Conservation (phyloP, 64 coral and sea anemone genomes). For the Astreopora myriophthalma region DNA sequence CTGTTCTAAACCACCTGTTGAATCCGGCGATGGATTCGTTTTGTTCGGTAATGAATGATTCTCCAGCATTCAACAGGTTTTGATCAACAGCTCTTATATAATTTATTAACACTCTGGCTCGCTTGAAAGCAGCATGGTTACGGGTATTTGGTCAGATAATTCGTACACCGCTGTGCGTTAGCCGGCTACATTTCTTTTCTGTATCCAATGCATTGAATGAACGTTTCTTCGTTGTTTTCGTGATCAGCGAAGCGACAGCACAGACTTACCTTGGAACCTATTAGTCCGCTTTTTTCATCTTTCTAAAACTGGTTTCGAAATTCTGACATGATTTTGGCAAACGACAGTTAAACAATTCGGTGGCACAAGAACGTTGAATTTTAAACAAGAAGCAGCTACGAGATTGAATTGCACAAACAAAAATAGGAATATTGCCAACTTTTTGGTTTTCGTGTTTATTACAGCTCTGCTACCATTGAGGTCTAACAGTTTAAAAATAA, state of each 20-base stretch:
- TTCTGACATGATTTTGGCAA: not conserved
- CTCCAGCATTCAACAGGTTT: constrained; percentile 15
- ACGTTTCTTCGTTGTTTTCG: not conserved
- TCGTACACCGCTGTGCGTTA: not conserved
- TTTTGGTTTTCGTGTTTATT: not conserved
- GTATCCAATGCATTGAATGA: not conserved
- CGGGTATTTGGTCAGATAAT: constrained; percentile 1
- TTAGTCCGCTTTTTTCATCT: not conserved
- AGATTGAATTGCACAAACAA: not conserved
- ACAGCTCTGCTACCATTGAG: not conserved
- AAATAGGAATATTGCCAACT: not conserved
- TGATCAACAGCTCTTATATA: constrained; percentile 27
- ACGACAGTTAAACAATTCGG: not conserved
- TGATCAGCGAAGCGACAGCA: not conserved
- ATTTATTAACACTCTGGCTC: constrained; percentile 7
- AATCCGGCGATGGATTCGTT: not conserved
- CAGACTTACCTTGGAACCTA: not conserved
- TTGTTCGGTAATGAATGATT: constrained; percentile 31
- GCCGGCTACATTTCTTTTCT: not conserved
- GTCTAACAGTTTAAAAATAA: not conserved
- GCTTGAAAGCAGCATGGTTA: not conserved
- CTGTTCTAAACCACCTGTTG: constrained; percentile 18
- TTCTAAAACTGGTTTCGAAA: not conserved
- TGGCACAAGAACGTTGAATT: not conserved
- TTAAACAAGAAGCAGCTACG: not conserved